Conservation (phyloP, 2,113 vertebrate species). For the Lophura nycthemera region DNA sequence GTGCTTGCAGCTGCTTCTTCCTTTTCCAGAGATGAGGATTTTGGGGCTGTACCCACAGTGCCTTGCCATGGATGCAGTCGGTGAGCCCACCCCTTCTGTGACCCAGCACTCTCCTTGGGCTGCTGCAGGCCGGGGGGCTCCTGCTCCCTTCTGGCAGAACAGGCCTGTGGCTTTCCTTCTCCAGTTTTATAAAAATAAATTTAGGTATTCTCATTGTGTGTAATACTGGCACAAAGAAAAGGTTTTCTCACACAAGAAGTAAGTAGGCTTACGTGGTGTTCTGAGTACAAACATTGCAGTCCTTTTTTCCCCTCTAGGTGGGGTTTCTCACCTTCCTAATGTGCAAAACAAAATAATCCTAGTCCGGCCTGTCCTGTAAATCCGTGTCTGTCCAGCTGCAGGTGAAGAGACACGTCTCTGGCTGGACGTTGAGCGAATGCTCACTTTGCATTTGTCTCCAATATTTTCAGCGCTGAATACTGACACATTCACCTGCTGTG, state of each 20-base stretch:
- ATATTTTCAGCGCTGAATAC: neutral
- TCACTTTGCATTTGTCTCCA: neutral
- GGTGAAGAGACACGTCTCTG: neutral
- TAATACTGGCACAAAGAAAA: conserved; percentile 74
- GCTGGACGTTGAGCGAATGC: neutral
- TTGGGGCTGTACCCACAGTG: too few relatives aligned
- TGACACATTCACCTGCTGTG: neutral
- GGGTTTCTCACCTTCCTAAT: conserved; percentile 44
- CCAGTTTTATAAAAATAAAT: conserved; percentile 59
- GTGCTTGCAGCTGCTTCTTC: neutral
- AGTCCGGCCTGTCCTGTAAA: conserved; percentile 24
- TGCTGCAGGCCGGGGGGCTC: neutral
- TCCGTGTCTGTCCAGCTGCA: neutral
- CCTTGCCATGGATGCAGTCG: too few relatives aligned
- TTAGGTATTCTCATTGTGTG: neutral
- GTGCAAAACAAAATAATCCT: conserved; percentile 71
- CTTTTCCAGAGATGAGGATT: neutral
- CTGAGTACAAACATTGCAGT: neutral
- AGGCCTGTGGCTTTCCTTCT: conserved; percentile 18
- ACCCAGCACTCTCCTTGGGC: neutral
- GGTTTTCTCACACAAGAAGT: neutral
- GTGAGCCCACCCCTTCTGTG: neutral
- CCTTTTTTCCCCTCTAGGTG: conserved; percentile 38
- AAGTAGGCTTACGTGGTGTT: neutral
- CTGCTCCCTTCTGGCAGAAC: conserved; percentile 18